phyloP scores from a whole-genome alignment of 2,888 invertebrate species.

The Tiliacea citrago region DNA sequence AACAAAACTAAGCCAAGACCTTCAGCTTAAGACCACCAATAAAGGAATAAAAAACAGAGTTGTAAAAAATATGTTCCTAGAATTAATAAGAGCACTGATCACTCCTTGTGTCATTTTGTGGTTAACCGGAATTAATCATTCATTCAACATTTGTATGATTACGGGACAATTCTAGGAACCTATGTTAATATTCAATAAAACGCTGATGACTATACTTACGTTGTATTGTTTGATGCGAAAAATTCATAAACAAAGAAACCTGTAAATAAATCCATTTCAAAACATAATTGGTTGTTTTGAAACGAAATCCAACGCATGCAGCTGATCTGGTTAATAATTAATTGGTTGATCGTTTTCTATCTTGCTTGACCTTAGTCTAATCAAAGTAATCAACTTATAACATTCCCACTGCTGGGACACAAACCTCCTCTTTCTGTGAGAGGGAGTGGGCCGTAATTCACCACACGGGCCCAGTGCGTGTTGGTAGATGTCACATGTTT shows the following conservation, averaged over 20 bases:
- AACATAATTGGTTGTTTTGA: neutral
- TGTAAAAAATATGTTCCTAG: conserved; percentile 58
- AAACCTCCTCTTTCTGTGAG: too few relatives aligned
- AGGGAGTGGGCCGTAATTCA: too few relatives aligned
- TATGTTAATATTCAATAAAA: conserved; percentile 24
- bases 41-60: conserved; percentile 51
- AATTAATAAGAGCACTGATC: conserved; percentile 56
- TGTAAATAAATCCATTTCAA: neutral
- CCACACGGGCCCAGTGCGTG: too few relatives aligned
- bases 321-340: neutral
- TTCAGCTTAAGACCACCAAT: conserved; percentile 43
- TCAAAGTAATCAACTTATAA: too few relatives aligned
- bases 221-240: neutral
- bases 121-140: conserved; percentile 79
- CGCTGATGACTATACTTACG: neutral
- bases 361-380: too few relatives aligned
- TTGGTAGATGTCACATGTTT: too few relatives aligned
- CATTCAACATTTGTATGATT: conserved; percentile 66
- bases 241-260: neutral
- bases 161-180: conserved; percentile 66
- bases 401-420: too few relatives aligned
- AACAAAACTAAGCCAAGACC: conserved; percentile 42
- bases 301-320: neutral
- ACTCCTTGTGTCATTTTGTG: conserved; percentile 69
- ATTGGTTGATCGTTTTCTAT: too few relatives aligned